Base-by-base conservation (phyloP, 2,888 invertebrate species). In the Agrotis exclamationis region DNA sequence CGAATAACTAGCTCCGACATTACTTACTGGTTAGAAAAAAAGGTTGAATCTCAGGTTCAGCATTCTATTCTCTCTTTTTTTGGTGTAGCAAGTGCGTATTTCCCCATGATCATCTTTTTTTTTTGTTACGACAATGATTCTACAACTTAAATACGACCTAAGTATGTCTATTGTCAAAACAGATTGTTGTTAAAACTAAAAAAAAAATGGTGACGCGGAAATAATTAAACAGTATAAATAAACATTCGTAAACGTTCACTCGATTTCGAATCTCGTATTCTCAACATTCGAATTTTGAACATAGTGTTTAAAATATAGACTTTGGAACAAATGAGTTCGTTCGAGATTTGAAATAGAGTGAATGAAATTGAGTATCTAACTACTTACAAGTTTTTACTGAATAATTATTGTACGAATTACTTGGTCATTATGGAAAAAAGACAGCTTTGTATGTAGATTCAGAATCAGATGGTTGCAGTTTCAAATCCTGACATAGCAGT, bases 1-100 rank as follows among this genome's bases (percentile, higher is more conserved):
- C n/a, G n/a, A n/a, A n/a, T n/a, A n/a, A n/a, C n/a, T n/a, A n/a
- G n/a, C n/a, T n/a, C n/a, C n/a, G n/a, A n/a, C n/a, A n/a, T n/a
- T n/a, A n/a, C n/a, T n/a, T n/a, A 7, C 13, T 22, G 14, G 45
- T 69, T 22, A 51, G 18, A 57, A 47, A 69, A 50, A 68, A 47
- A 56, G 7, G 9, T 18, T 13, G 11, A 3, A 2, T 9, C 13
- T 51, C 3, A 9, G 16, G 11, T n/a, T 57, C 14, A 6, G 9
- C 9, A 28, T 18, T 5, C 14, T 28, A 13, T 71, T n/a, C 28
- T 16, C 7, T 20, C 11, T 70, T 45, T 53, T 67, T 59, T 57
- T 70, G 3, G 16, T 2, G 1, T 6, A 3, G 18, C 2, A 18
- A 2, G 18, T 13, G 44, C 62, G 45, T 58, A 33, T 45, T 72